Base-by-base conservation (phyloP, 2,113 vertebrate species). In the Hyaena hyaena region DNA sequence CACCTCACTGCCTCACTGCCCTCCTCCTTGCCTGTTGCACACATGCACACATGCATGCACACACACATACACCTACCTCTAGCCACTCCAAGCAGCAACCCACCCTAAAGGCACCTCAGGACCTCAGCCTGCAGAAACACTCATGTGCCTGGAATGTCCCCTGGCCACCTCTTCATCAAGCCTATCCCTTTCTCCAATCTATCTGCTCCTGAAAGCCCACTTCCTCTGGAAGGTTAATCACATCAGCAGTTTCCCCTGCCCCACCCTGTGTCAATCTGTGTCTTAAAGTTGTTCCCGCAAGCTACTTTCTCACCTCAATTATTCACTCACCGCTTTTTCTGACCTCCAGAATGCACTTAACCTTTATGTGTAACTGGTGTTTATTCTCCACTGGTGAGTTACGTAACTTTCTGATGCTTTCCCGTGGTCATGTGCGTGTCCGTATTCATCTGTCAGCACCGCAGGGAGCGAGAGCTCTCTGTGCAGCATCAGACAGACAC, bases 61-160 rank as follows among this genome's bases (percentile, higher is more conserved):
- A 73, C 31, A 74, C 39, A 58, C 35, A 48, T 7, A 58, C 35
- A 14, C 39, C 31, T 10, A 7, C 28, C 61, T 73, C 68, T 83
- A 79, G 76, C 74, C 73, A 73, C 66, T 83, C n/a, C 73, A 45
- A 85, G 43, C 12, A 68, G 24, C 50, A 35, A 90, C 1, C 61
- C 55, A 55, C 24, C 31, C 39, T 74, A 45, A 92, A 76, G 43
- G 31, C 10, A 95, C 35, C 65, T 90, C 5, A 14, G 24, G 79
- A 89, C 43, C 23, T 53, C 26, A n/a, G 43, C 53, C 84, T 61
- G 6, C 83, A 83, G 93, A 53, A 92, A 26, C 84, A 50, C 65
- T 96, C 97, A n/a, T 17, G 65, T 23, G 28, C 63, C 89, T 83
- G 85, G 77, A 96, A 93, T 96, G 58, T 61, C 88, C 93, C 81